Conservation (phyloP, 2,888 invertebrate genomes). For the Amphipyra berbera region DNA sequence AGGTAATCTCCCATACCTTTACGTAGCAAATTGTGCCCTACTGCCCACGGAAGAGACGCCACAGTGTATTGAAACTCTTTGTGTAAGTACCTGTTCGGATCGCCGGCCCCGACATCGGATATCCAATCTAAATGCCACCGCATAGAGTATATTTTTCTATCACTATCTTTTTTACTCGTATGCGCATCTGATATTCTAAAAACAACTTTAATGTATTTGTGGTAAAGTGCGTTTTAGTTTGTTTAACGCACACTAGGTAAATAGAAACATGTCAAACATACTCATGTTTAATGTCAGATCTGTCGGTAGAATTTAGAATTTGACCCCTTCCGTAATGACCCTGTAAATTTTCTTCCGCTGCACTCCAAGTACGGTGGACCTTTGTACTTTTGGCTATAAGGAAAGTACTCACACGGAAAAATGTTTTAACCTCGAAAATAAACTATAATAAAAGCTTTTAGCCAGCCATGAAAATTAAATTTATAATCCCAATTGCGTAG, state of each 20-base stretch:
- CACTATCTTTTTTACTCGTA: constrained; percentile 43
- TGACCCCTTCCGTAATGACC: constrained; percentile 65
- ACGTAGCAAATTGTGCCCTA: constrained; percentile 71
- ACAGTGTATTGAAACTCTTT: constrained; percentile 64
- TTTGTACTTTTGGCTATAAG: constrained; percentile 2
- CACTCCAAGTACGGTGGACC: constrained; percentile 17
- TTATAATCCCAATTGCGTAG: background rate
- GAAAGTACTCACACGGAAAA: constrained; percentile 6
- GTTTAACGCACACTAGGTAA: constrained; percentile 55
- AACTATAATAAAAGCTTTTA: background rate
- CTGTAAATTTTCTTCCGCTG: constrained; percentile 51
- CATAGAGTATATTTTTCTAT: constrained; percentile 68
- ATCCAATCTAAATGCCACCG: constrained; percentile 67
- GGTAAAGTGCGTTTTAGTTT: constrained; percentile 64
- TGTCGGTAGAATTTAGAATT: constrained; percentile 72
- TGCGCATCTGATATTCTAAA: constrained; percentile 54
- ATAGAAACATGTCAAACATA: constrained; percentile 74
- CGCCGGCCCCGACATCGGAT: constrained; percentile 59
- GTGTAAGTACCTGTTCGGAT: constrained; percentile 64
- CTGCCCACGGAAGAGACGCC: constrained; percentile 64
- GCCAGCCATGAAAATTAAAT: background rate
- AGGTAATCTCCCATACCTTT: constrained; percentile 76
- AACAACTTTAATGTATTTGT: constrained; percentile 60
- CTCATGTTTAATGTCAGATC: constrained; percentile 69
- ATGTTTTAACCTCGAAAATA: constrained; percentile 10